phyloP scores from a whole-genome alignment of 2,888 invertebrate genomes.

The Crocallis elinguaria region DNA sequence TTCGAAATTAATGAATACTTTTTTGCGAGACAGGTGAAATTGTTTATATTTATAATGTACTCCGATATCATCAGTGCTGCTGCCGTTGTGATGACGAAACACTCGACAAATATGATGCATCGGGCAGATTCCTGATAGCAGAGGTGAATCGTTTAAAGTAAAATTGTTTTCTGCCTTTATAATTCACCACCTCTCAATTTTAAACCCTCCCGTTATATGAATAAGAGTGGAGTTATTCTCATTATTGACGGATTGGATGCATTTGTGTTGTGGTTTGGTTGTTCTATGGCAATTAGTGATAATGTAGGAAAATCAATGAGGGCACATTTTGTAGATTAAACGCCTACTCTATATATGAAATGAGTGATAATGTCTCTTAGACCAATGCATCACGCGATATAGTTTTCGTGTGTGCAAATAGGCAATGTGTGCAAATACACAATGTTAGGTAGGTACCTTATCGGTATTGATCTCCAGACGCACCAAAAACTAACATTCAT shows the following conservation, averaged over 20 bases:
- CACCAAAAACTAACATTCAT: too few species aligned
- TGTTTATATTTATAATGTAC: constrained; percentile 62
- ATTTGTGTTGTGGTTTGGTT: constrained; percentile 22
- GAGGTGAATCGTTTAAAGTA: constrained; percentile 54
- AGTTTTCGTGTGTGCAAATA: constrained; percentile 27
- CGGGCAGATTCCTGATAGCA: constrained; percentile 70
- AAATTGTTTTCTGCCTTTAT: constrained; percentile 24
- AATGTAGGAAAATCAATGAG: constrained; percentile 76
- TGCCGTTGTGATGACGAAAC: constrained; percentile 67
- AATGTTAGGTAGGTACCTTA: neutral
- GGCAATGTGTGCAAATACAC: constrained; percentile 1
- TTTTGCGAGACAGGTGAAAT: constrained; percentile 45
- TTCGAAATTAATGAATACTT: neutral
- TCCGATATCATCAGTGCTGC: constrained; percentile 68
- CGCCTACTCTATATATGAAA: constrained; percentile 59
- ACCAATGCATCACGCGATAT: constrained; percentile 53
- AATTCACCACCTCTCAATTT: constrained; percentile 34
- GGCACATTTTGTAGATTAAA: constrained; percentile 75
- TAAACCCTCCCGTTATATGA: constrained; percentile 23
- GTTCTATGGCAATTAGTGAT: constrained; percentile 71
- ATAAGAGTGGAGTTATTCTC: constrained; percentile 28
- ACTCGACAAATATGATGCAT: constrained; percentile 81
- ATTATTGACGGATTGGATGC: constrained; percentile 7
- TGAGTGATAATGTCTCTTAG: constrained; percentile 64
- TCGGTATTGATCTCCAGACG: too few species aligned